Evolutionary conservation across 2,888 invertebrate genomes (phyloP).

Genomic region (Ferrisia virgata): DNA sequence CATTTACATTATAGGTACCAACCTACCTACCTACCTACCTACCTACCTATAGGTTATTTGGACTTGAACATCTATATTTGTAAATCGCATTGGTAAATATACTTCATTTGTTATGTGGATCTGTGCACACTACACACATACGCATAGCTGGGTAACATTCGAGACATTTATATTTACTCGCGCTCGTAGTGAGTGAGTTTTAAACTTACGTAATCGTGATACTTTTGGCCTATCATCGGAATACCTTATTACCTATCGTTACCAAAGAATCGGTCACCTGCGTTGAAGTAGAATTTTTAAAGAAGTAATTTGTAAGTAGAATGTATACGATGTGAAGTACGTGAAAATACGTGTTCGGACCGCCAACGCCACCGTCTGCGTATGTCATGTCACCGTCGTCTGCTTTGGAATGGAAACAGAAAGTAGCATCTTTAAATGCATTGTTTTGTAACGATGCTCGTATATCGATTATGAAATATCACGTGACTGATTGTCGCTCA

Average conservation of each 20-base stretch:
- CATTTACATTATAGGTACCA: too few relatives aligned
- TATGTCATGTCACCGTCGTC: not conserved
- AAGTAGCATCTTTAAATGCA: constrained; percentile 19
- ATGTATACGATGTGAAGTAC: constrained; percentile 1
- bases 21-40: too few relatives aligned
- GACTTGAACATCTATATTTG: not conserved
- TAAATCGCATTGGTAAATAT: not conserved
- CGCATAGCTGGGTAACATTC: not conserved
- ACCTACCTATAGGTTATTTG: not conserved
- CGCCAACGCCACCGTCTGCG: not conserved
- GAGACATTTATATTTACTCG: not conserved
- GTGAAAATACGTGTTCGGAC: not conserved
- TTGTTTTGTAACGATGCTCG: constrained; percentile 2
- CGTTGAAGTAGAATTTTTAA: not conserved
- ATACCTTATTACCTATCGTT: not conserved
- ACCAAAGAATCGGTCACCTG: constrained; percentile 2
- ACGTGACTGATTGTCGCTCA: constrained; percentile 21
- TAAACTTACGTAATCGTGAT: not conserved
- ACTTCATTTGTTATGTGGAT: not conserved
- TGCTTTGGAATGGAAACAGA: constrained; percentile 14
- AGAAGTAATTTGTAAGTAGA: constrained; percentile 7
- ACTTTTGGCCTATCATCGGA: not conserved
- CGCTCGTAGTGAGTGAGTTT: not conserved
- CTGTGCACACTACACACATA: not conserved
- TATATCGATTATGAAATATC: constrained; percentile 26